A percentile compares a stretch with the other conserved stretches of the same genome.
These are phyloP conservation scores for Picus viridis DNA, from an alignment of 2,797 vertebrate genomes.

Conservation along the genomic window DNA sequence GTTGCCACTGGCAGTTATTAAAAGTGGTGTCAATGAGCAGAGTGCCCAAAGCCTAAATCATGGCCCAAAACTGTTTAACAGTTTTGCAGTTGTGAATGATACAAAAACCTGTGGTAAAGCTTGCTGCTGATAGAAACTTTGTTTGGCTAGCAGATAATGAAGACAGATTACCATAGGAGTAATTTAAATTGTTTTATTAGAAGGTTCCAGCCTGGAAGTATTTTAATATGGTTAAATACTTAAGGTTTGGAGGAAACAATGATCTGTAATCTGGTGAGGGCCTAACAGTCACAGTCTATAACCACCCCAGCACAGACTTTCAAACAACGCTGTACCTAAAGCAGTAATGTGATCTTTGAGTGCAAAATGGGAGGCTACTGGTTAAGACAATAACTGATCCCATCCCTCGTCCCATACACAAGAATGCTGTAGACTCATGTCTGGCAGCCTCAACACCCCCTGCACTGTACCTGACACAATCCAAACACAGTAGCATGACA, in stretches of 20 bases:
- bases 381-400: not conserved
- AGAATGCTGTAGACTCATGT: not conserved
- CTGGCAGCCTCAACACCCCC: not conserved
- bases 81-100: not conserved
- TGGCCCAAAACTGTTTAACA: not conserved
- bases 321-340: not conserved
- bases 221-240: not conserved
- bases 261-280: not conserved
- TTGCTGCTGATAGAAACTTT: not conserved
- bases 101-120: not conserved
- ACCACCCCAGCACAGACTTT: not conserved
- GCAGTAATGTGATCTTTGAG: not conserved
- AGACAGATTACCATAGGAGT: not conserved
- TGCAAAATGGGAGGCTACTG: rapidly evolving
- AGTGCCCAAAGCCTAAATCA: not conserved
- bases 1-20: not conserved
- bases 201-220: not conserved
- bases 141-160: not conserved
- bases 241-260: not conserved
- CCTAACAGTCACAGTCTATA: not conserved
- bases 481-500: rapidly evolving
- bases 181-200: not conserved
- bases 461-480: not conserved
- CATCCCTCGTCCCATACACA: not conserved
- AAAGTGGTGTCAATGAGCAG: rapidly evolving